phyloP scores from a whole-genome alignment of 2,113 vertebrate genomes.

The Tachuris rubrigastra region DNA sequence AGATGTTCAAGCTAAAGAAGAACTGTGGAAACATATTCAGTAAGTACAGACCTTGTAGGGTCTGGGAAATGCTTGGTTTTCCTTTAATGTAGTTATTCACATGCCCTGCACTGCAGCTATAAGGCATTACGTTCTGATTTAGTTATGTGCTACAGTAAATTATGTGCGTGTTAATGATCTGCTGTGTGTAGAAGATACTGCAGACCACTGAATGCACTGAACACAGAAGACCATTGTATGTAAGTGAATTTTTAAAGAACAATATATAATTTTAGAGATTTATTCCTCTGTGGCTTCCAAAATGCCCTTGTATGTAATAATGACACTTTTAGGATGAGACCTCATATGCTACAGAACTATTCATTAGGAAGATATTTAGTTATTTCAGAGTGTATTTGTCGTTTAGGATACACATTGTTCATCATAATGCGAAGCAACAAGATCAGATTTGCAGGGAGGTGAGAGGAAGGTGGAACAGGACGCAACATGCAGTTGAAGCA shows the following conservation, averaged over 20 bases:
- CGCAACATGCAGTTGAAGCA: not conserved
- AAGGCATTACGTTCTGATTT: not conserved
- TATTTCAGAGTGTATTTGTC: not conserved
- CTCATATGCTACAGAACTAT: not conserved
- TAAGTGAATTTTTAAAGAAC: not conserved
- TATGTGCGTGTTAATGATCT: not conserved
- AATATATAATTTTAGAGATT: not conserved
- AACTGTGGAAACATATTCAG: conserved; percentile 91
- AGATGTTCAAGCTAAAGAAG: conserved; percentile 89
- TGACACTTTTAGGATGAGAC: not conserved
- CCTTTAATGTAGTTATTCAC: not conserved
- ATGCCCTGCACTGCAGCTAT: not conserved
- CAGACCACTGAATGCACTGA: not conserved
- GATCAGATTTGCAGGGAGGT: not conserved
- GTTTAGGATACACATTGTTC: not conserved
- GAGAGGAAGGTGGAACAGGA: not conserved
- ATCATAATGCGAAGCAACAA: not conserved
- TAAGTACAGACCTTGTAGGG: conserved; percentile 64
- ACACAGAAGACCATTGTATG: not conserved
- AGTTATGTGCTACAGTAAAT: not conserved
- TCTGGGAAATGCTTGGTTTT: not conserved
- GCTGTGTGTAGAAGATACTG: not conserved
- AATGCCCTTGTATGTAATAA: not conserved
- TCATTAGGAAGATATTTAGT: not conserved
- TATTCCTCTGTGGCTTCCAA: not conserved